Base-by-base conservation (phyloP, 2,113 vertebrate genomes). In the Laticauda colubrina region DNA sequence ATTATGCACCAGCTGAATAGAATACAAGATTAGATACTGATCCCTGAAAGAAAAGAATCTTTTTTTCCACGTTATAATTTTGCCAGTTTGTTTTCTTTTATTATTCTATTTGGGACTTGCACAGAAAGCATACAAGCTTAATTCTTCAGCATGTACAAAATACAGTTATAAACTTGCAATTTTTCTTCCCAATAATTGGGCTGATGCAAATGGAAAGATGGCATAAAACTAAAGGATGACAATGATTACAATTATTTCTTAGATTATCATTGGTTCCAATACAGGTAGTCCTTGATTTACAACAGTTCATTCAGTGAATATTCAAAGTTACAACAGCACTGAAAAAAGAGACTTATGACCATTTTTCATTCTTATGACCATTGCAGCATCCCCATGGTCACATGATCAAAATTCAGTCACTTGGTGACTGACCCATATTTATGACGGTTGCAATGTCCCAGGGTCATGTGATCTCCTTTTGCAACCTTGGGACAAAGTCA, bases 51-150 rank as follows among this genome's bases (percentile, higher is more conserved):
- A 45, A 93, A 88, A 21, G 26, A 51, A 51, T 51, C 48, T 51
- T 51, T 51, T 51, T 51, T 51, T 51, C 48, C 54, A 55, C 55
- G 5, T 55, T 55, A 34, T 3, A 2, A 0, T 88, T 43, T 90
- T 91, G 89, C 29, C 26, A 69, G 61, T 29, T n/a, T 64, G 10
- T 29, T 64, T 64, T 69, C 10, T 64, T 64, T 4, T 3, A 20
- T 89, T 96, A 95, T 69, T 94, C 91, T 29, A 91, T 90, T 93
- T 21, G 39, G 88, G 34, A 87, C 39, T 87, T 0, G 45, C 81
- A 91, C 91, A 95, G 90, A 96, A 95, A 95, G 69, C n/a, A 94
- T 43, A 88, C 94, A 94, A 39, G 34, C 96, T 95, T 88, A 93
- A 95, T n/a, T 88, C 53, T 92, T 93, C 92, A 91, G 92, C 91